Evolutionary conservation across 2,113 vertebrate species (phyloP).

Genomic region (Colius striatus): DNA sequence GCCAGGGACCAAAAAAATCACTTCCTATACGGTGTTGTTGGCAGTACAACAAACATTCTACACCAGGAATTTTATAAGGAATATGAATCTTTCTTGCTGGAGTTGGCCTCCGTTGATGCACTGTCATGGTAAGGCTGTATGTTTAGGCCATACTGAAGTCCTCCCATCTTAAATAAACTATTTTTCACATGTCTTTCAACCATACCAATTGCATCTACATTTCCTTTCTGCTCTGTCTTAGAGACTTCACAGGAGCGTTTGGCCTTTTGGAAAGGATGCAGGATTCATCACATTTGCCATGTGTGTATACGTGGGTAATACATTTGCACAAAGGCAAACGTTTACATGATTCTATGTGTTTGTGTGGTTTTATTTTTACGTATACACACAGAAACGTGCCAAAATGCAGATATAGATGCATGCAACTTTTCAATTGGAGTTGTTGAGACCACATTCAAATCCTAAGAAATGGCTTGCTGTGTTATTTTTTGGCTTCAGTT

Average conservation of each 20-base stretch:
- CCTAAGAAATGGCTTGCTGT: background rate
- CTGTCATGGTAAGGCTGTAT: background rate
- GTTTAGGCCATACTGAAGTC: conserved; percentile 5
- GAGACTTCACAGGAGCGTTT: background rate
- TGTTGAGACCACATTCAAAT: background rate
- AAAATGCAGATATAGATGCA: background rate
- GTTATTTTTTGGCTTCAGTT: conserved; percentile 23
- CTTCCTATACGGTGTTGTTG: background rate
- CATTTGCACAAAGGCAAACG: background rate
- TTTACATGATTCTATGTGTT: background rate
- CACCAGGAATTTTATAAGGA: conserved; percentile 34
- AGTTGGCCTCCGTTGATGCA: background rate
- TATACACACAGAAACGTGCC: background rate
- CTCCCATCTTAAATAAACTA: conserved; percentile 11
- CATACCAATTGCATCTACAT: background rate
- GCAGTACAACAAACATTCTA: conserved; percentile 62
- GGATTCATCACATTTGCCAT: background rate
- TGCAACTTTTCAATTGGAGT: background rate
- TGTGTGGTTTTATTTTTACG: background rate
- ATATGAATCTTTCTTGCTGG: conserved; percentile 51
- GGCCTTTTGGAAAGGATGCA: background rate
- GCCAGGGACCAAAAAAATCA: conserved; percentile 38
- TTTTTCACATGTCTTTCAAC: background rate
- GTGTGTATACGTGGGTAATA: background rate
- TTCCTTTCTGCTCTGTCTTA: background rate